These are phyloP conservation scores for Sphaerophoria taeniata DNA, from an alignment of 2,888 invertebrate species.

Conservation along the genomic window DNA sequence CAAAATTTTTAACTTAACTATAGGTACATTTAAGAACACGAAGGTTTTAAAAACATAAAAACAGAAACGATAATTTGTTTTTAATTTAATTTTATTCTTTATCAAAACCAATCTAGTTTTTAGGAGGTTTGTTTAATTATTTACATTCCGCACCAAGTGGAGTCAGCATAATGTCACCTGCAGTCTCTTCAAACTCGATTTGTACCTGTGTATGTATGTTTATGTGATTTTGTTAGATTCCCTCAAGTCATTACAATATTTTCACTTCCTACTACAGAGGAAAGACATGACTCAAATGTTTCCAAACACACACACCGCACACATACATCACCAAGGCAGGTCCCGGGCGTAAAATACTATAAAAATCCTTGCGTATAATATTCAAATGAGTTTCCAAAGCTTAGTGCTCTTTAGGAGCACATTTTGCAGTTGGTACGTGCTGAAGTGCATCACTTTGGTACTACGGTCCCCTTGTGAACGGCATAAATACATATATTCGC, in stretches of 20 bases:
- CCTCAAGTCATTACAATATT: not conserved
- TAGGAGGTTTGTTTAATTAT: constrained; percentile 49
- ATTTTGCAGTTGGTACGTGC: constrained; percentile 71
- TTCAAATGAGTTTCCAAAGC: constrained; percentile 64
- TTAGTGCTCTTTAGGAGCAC: constrained; percentile 55
- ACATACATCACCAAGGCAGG: not conserved
- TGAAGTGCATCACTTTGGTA: constrained; percentile 61
- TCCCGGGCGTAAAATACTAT: constrained; percentile 42
- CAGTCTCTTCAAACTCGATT: constrained; percentile 52
- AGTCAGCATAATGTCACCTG: constrained; percentile 44
- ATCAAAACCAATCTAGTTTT: not conserved
- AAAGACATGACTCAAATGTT: constrained; percentile 10
- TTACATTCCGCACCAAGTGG: constrained; percentile 46
- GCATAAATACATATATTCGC: not conserved
- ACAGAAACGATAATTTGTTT: too few species aligned
- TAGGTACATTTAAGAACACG: too few species aligned
- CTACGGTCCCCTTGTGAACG: constrained; percentile 13
- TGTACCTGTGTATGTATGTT: not conserved
- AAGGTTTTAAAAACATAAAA: too few species aligned
- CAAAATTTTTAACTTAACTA: too few species aligned
- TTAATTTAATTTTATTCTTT: not conserved
- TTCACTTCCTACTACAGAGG: not conserved
- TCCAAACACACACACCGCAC: constrained; percentile 6
- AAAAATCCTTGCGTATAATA: constrained; percentile 21
- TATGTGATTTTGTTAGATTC: not conserved